These are phyloP conservation scores for Lithobates sylvaticus DNA, from an alignment of 2,797 vertebrate genomes.

Conservation along the genomic window DNA sequence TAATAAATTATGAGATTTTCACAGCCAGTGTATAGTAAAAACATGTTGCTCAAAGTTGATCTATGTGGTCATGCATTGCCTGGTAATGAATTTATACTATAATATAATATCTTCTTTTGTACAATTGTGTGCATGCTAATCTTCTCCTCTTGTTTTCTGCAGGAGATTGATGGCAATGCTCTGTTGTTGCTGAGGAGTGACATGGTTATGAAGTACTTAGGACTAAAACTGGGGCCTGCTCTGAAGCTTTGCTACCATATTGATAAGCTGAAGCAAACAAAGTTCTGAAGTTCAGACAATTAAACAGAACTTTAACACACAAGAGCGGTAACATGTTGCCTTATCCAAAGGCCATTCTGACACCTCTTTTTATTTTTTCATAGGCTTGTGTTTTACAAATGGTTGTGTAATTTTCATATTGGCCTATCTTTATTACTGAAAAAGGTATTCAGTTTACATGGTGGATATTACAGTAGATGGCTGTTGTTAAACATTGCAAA, in stretches of 20 bases:
- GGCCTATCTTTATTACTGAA: conserved; percentile 64
- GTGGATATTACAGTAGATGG: conserved; percentile 21
- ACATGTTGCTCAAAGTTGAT: background rate
- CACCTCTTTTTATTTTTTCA: conserved; percentile 56
- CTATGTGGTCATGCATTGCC: no score
- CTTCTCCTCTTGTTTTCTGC: conserved; percentile 54
- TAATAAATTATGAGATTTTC: no score
- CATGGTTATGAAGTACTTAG: conserved; percentile 98
- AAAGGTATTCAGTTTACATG: conserved; percentile 7
- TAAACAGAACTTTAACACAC: conserved; percentile 57
- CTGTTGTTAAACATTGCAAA: conserved; percentile 27
- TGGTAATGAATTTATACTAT: no score
- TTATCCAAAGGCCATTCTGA: conserved; percentile 67
- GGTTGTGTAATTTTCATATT: conserved; percentile 66
- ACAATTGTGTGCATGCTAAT: background rate
- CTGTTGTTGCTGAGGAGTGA: conserved; percentile 93
- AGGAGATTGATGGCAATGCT: conserved; percentile 96
- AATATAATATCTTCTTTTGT: no score
- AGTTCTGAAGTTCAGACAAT: conserved; percentile 77
- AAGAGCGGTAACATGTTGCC: conserved; percentile 70
- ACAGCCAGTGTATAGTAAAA: background rate
- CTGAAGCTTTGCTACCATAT: conserved; percentile 97
- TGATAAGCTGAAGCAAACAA: conserved; percentile 92
- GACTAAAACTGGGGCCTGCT: conserved; percentile 93
- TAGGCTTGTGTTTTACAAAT: conserved; percentile 66